Conservation (phyloP, 2,888 invertebrate genomes). For the Isoperla grammatica region DNA sequence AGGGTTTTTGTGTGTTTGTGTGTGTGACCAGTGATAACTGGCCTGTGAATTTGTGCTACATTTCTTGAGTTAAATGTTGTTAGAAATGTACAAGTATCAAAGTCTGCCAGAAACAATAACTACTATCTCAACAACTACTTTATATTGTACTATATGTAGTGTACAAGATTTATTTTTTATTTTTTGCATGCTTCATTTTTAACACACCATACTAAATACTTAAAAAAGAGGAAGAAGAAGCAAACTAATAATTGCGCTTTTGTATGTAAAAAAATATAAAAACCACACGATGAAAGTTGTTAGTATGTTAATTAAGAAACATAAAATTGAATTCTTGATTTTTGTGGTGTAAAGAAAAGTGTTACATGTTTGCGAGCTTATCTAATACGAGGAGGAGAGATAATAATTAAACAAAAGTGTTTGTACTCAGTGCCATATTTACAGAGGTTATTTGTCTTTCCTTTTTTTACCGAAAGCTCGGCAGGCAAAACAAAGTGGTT, state of each 20-base stretch:
- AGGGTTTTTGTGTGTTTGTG: slow-evolving; percentile 16
- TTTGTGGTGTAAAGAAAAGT: slow-evolving; percentile 17
- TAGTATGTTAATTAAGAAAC: not conserved
- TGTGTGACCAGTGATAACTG: not conserved
- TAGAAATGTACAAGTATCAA: slow-evolving; percentile 23
- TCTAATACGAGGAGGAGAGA: slow-evolving; percentile 30
- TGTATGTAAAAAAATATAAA: slow-evolving; percentile 1
- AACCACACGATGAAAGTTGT: no score
- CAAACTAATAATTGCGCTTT: slow-evolving; percentile 20
- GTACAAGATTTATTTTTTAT: slow-evolving; percentile 11
- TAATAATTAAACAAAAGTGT: slow-evolving; percentile 28
- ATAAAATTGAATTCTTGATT: slow-evolving; percentile 17
- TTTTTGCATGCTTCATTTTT: slow-evolving; percentile 28
- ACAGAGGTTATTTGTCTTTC: slow-evolving; percentile 26
- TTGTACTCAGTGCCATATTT: slow-evolving; percentile 34
- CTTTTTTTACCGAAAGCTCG: slow-evolving; percentile 31
- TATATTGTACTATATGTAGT: slow-evolving; percentile 12
- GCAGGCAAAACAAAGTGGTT: slow-evolving; percentile 35
- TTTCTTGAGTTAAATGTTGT: slow-evolving; percentile 28
- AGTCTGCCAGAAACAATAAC: slow-evolving; percentile 22
- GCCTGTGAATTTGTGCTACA: slow-evolving; percentile 20
- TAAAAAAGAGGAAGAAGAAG: slow-evolving; percentile 10
- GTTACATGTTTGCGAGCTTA: slow-evolving; percentile 34
- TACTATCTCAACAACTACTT: slow-evolving; percentile 10
- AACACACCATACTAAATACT: slow-evolving; percentile 13